These are phyloP conservation scores for Novumbra hubbsi DNA, from an alignment of 2,797 vertebrate genomes.

Conservation along the genomic window DNA sequence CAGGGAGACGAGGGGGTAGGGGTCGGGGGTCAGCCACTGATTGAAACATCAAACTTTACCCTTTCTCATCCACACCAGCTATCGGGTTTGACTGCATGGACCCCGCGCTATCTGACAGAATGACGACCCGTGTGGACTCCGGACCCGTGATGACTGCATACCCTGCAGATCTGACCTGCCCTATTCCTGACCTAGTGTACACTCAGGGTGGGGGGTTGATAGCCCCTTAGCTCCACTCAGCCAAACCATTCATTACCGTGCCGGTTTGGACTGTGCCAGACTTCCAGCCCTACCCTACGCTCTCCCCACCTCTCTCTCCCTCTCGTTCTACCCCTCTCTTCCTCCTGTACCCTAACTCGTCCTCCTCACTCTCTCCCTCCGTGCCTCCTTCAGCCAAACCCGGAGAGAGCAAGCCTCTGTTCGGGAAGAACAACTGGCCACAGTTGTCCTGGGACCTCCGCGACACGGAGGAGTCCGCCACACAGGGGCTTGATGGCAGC, in stretches of 20 bases:
- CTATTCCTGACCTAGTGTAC: too few species aligned
- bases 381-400: not conserved
- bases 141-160: too few species aligned
- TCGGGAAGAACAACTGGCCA: slow-evolving; percentile 54
- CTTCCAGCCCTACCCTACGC: not conserved
- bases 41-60: slow-evolving; percentile 61
- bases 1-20: too few species aligned
- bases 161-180: too few species aligned
- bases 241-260: not conserved
- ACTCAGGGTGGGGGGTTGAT: not conserved
- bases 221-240: not conserved
- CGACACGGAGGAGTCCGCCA: not conserved
- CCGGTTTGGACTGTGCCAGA: slow-evolving; percentile 29
- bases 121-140: not conserved
- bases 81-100: slow-evolving; percentile 18
- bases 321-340: not conserved
- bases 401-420: slow-evolving; percentile 53
- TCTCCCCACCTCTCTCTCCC: not conserved
- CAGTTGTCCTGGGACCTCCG: slow-evolving; percentile 38
- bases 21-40: slow-evolving; percentile 16
- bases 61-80: slow-evolving; percentile 44
- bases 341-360: not conserved
- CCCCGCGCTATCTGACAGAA: not conserved
- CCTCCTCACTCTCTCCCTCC: not conserved
- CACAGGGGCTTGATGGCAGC: not conserved